Evolutionary conservation across 1,140 invertebrate species (phyloP).

Genomic region (Lysiphlebus fabarum): DNA sequence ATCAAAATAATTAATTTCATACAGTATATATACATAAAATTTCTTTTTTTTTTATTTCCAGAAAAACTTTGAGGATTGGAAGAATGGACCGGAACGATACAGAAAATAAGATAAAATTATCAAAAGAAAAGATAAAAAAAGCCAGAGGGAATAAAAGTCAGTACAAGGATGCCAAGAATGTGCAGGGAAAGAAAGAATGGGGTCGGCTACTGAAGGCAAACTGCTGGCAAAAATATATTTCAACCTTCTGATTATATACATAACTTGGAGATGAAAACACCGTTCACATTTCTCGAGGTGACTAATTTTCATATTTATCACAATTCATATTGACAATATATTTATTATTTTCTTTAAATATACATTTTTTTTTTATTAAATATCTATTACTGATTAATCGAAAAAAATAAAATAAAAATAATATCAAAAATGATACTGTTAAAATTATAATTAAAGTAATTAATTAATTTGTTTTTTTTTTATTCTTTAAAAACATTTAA

Average conservation of each 20-base stretch:
- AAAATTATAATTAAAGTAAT: constrained; percentile 12
- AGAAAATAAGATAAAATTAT: constrained; percentile 2
- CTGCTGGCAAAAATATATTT: constrained; percentile 32
- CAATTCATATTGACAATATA: too few species aligned
- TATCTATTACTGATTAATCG: not conserved
- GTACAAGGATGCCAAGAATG: constrained; percentile 36
- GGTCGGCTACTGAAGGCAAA: constrained; percentile 52
- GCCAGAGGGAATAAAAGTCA: constrained; percentile 30
- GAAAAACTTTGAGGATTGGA: not conserved
- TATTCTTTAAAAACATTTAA: constrained; percentile 30
- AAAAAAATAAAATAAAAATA: not conserved
- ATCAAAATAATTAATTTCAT: too few species aligned
- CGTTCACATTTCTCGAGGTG: constrained; percentile 43
- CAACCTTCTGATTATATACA: constrained; percentile 24
- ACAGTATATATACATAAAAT: too few species aligned
- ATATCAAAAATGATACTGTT: constrained; percentile 28
- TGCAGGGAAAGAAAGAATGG: constrained; percentile 41
- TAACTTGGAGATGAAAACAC: constrained; percentile 27
- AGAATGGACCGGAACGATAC: constrained; percentile 6
- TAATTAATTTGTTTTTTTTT: not conserved
- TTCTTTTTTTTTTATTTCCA: too few species aligned
- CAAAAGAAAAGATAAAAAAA: constrained; percentile 10
- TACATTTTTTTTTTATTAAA: not conserved
- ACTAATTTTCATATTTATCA: constrained; percentile 32
- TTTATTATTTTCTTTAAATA: too few species aligned